These are phyloP conservation scores for Tetragonisca angustula DNA, from an alignment of 2,888 invertebrate species.

Conservation along the genomic window DNA sequence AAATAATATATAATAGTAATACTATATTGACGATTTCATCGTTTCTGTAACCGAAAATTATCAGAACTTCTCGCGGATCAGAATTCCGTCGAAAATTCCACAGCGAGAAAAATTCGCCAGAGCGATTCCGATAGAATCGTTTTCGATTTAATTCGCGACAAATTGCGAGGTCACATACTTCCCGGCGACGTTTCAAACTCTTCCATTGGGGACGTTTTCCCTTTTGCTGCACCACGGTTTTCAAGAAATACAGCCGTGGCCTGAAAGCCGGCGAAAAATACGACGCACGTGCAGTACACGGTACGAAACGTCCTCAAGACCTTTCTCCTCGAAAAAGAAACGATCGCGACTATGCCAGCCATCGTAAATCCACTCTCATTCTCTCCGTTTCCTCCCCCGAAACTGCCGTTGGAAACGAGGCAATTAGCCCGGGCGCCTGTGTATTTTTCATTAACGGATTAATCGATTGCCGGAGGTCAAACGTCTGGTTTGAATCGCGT, in stretches of 20 bases:
- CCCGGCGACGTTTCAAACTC: conserved; percentile 12
- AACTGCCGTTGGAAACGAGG: not conserved
- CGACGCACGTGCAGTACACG: conserved; percentile 30
- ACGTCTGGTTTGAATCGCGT: not conserved
- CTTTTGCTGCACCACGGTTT: not conserved
- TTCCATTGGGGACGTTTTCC: not conserved
- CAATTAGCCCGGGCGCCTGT: conserved; percentile 53
- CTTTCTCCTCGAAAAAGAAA: conserved; percentile 5
- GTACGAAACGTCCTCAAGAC: conserved; percentile 10
- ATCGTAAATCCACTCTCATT: conserved; percentile 1
- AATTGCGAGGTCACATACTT: not conserved
- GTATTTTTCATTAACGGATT: conserved; percentile 65
- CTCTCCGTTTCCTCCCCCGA: not conserved
- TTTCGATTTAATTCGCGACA: not conserved
- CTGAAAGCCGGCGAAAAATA: conserved; percentile 39
- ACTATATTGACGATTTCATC: too few relatives aligned
- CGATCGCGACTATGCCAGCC: not conserved
- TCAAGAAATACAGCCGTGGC: not conserved
- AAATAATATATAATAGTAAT: too few relatives aligned
- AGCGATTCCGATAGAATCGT: not conserved
- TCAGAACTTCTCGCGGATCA: too few relatives aligned
- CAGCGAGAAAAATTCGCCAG: not conserved
- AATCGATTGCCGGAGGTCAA: conserved; percentile 41
- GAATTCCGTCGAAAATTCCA: not conserved
- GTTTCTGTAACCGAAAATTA: too few relatives aligned